Evolutionary conservation across 2,797 vertebrate species (phyloP).

Genomic region (Holocentrus rufus): DNA sequence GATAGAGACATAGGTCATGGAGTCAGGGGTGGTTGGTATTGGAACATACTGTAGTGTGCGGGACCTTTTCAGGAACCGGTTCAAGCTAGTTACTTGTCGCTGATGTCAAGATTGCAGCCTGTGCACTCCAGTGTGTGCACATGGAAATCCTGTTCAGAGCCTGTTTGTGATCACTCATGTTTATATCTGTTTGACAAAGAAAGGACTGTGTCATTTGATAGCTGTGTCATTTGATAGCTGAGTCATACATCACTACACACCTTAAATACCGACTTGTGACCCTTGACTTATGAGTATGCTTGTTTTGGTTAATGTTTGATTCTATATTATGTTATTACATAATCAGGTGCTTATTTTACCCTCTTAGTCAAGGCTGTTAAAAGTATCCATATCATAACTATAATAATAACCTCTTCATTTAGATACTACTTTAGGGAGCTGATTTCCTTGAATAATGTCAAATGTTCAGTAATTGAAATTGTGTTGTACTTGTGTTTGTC

Average conservation of each 20-base stretch:
- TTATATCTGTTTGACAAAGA: neutral
- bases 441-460: neutral
- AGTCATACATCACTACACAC: neutral
- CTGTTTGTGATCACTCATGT: neutral
- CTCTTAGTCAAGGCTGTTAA: too few relatives aligned
- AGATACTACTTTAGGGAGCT: neutral
- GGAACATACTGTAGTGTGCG: slow-evolving; percentile 22
- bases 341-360: too few relatives aligned
- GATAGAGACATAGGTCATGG: neutral
- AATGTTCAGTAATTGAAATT: neutral
- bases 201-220: neutral
- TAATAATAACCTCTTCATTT: neutral
- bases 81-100: slow-evolving; percentile 13
- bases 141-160: neutral
- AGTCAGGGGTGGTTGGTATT: slow-evolving; percentile 5
- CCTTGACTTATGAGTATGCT: neutral
- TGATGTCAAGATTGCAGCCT: neutral
- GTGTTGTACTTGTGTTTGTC: slow-evolving; percentile 8
- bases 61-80: slow-evolving; percentile 21
- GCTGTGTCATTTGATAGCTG: neutral
- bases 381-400: too few relatives aligned
- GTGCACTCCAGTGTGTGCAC: neutral
- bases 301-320: neutral
- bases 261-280: neutral
- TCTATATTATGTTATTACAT: too few relatives aligned